Conservation (phyloP, 2,113 vertebrate genomes). For the Piliocolobus tephrosceles region DNA sequence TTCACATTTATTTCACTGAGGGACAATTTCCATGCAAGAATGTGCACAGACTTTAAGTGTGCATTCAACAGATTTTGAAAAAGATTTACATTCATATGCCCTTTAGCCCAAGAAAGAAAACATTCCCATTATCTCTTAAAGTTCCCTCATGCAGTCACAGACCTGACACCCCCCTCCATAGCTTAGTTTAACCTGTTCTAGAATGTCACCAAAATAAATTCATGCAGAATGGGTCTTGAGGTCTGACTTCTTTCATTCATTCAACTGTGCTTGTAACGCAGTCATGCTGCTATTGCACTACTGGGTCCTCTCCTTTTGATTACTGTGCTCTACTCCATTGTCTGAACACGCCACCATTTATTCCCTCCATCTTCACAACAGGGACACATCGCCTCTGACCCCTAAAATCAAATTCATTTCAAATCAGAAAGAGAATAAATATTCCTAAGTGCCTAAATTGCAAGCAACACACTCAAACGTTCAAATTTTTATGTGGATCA, state of each 20-base stretch:
- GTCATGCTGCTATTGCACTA: not conserved
- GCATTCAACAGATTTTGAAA: not conserved
- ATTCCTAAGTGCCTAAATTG: not conserved
- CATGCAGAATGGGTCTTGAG: not conserved
- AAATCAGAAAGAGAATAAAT: constrained; percentile 26
- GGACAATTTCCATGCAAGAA: not conserved
- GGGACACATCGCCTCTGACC: not conserved
- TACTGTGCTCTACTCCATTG: not conserved
- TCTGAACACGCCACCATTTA: not conserved
- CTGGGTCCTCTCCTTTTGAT: not conserved
- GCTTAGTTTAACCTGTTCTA: not conserved
- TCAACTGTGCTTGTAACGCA: not conserved
- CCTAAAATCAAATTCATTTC: constrained; percentile 8
- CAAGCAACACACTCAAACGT: not conserved
- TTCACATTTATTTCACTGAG: not conserved
- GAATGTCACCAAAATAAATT: not conserved
- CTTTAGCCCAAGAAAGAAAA: not conserved
- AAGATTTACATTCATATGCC: not conserved
- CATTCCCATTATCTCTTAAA: not conserved
- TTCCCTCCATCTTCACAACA: not conserved
- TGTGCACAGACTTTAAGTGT: not conserved
- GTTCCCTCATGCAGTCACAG: not conserved
- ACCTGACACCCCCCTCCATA: not conserved
- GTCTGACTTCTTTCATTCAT: not conserved
- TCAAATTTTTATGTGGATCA: not conserved